phyloP scores from a whole-genome alignment of 2,113 vertebrate species.

The Odocoileus hemionus region DNA sequence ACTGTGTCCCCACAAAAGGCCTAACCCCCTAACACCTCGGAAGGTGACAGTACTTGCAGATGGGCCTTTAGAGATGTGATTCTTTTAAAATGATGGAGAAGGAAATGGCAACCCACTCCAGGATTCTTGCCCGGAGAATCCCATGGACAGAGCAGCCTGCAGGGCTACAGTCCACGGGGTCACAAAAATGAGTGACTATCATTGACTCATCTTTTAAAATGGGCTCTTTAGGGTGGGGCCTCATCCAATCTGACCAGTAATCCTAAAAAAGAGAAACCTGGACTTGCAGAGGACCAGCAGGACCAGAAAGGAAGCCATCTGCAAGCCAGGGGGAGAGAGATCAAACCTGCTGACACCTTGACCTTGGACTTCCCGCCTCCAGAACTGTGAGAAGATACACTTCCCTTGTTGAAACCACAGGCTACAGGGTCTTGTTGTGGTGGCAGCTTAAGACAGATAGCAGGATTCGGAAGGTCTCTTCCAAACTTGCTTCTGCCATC shows the following conservation, averaged over 20 bases:
- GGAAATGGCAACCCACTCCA: not conserved
- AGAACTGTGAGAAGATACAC: accelerated
- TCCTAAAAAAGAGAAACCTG: not conserved
- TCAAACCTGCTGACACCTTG: accelerated
- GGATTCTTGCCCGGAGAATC: not conserved
- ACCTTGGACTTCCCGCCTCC: not conserved
- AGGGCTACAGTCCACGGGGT: not conserved
- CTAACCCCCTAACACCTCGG: accelerated
- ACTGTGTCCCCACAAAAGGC: accelerated
- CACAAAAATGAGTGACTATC: not conserved
- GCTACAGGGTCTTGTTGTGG: accelerated
- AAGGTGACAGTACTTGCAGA: too few species aligned
- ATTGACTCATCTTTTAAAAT: not conserved
- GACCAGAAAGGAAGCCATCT: not conserved
- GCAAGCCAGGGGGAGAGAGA: accelerated
- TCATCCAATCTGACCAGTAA: accelerated
- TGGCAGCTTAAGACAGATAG: accelerated
- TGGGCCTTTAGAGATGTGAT: too few species aligned
- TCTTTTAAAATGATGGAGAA: not conserved
- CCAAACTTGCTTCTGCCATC: not conserved
- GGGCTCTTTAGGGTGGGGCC: accelerated
- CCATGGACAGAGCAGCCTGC: not conserved
- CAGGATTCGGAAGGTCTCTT: not conserved
- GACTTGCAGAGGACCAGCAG: accelerated
- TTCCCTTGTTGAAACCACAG: accelerated